phyloP scores from a whole-genome alignment of 2,113 vertebrate genomes.

The Myrmecophaga tridactyla region DNA sequence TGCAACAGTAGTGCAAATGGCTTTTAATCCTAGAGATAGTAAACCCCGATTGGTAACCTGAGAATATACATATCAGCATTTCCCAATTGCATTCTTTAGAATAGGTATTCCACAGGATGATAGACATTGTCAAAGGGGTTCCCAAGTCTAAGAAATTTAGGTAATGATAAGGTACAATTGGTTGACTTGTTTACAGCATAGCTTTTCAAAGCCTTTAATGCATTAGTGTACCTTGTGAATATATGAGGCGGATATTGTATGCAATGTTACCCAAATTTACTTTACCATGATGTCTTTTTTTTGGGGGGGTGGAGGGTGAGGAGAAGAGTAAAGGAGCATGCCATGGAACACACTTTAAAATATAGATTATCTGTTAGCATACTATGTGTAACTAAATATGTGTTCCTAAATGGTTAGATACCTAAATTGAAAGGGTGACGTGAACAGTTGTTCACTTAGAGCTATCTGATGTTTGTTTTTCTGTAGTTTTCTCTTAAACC shows the following conservation, averaged over 20 bases:
- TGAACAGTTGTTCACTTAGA: neutral
- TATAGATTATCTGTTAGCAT: neutral
- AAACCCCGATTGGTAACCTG: neutral
- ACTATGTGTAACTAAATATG: neutral
- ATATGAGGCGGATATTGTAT: neutral
- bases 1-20: neutral
- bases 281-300: neutral
- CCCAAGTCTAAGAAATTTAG: neutral
- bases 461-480: neutral
- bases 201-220: neutral
- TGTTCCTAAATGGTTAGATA: neutral
- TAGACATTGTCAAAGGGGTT: neutral
- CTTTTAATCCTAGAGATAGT: neutral
- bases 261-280: neutral
- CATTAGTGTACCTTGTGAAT: neutral
- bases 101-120: neutral
- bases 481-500: neutral
- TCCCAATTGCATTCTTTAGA: neutral
- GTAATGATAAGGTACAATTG: neutral
- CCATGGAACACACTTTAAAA: neutral
- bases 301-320: no score
- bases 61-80: neutral
- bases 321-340: neutral
- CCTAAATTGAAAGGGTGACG: neutral
- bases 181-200: conserved; percentile 6